Evolutionary conservation across 2,797 vertebrate species (phyloP).

Genomic region (Euphonia xanthogaster): DNA sequence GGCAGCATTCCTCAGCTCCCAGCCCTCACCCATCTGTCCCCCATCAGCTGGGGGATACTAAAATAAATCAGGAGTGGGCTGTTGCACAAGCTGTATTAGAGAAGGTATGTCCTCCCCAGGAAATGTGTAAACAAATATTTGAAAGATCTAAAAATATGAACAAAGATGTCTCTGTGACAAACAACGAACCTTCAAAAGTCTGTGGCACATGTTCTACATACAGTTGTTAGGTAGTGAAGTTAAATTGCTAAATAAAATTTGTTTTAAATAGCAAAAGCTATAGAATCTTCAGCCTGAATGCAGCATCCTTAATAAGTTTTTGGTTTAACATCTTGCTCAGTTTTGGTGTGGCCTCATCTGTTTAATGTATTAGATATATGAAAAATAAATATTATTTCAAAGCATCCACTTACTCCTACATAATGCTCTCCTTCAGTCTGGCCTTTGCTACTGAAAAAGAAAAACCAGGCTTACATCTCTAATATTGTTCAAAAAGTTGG

Average conservation of each 20-base stretch:
- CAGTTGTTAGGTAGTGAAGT: neutral
- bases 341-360: neutral
- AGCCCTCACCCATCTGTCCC: conserved; percentile 52
- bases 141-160: conserved; percentile 20
- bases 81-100: conserved; percentile 16
- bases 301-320: neutral
- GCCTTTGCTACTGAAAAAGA: neutral
- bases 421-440: neutral
- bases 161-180: neutral
- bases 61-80: conserved; percentile 47
- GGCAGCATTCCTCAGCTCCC: conserved; percentile 52
- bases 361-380: neutral
- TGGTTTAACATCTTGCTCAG: neutral
- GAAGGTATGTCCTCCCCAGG: conserved; percentile 12
- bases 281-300: neutral
- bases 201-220: neutral
- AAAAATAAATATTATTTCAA: neutral
- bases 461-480: neutral
- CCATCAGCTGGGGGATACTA: conserved; percentile 55
- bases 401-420: neutral
- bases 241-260: neutral
- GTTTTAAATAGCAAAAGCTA: neutral
- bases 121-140: conserved; percentile 62
- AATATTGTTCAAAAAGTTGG: neutral
- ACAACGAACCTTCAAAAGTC: neutral